Evolutionary conservation across 2,113 vertebrate species (phyloP).

Genomic region (Narcine bancroftii): DNA sequence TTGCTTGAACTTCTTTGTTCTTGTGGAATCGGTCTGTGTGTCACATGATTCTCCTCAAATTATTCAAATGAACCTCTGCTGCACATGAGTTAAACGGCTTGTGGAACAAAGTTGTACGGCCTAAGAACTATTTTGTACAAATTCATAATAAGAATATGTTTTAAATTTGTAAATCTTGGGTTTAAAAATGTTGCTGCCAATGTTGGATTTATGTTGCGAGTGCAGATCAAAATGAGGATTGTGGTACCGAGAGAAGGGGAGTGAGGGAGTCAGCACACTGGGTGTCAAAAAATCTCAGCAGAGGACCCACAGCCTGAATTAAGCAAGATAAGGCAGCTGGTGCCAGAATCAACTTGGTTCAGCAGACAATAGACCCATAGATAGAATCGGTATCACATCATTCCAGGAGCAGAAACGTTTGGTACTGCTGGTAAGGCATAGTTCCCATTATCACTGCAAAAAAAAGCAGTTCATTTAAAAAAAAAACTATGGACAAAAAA

Average conservation of each 20-base stretch:
- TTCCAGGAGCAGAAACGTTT: neutral
- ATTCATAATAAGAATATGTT: neutral
- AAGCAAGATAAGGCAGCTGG: neutral
- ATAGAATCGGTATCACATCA: neutral
- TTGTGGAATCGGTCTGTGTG: neutral
- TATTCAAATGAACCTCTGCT: neutral
- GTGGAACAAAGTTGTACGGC: neutral
- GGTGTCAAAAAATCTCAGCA: neutral
- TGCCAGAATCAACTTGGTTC: neutral
- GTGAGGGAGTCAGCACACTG: neutral
- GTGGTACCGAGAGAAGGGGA: neutral
- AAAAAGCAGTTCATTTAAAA: neutral
- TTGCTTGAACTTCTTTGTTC: neutral
- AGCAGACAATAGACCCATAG: neutral
- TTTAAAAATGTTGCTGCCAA: neutral
- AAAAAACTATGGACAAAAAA: neutral
- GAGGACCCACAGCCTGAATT: neutral
- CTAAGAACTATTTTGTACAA: neutral
- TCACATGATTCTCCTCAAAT: neutral
- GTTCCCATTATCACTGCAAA: neutral
- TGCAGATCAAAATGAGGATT: neutral
- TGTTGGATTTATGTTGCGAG: neutral
- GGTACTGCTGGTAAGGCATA: neutral
- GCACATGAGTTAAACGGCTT: neutral
- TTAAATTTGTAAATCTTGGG: neutral